Evolutionary conservation across 1,140 invertebrate species (phyloP).

Genomic region (Lordiphosa mommai): DNA sequence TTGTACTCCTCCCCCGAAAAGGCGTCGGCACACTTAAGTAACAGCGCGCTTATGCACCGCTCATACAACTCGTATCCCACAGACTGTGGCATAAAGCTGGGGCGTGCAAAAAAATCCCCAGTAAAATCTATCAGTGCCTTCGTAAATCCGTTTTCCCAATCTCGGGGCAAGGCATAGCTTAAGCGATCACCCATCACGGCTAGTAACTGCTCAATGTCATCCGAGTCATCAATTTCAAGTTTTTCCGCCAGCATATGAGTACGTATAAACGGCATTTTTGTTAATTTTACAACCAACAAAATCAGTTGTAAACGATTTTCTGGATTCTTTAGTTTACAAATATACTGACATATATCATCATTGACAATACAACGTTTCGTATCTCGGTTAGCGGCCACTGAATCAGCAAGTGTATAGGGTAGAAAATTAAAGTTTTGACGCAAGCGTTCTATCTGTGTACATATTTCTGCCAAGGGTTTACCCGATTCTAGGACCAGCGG

Average conservation of each 20-base stretch:
- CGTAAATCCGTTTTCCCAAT: conserved; percentile 10
- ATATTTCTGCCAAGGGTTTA: conserved; percentile 84
- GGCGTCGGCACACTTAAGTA: conserved; percentile 77
- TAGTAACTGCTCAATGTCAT: conserved; percentile 79
- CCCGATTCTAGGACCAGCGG: conserved; percentile 83
- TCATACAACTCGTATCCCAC: conserved; percentile 83
- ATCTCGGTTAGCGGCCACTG: conserved; percentile 79
- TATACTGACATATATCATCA: conserved; percentile 84
- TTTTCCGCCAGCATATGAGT: conserved; percentile 79
- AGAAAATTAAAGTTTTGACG: conserved; percentile 84
- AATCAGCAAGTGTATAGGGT: conserved; percentile 56
- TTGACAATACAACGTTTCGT: conserved; percentile 83
- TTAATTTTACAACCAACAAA: conserved; percentile 81
- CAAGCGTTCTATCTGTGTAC: conserved; percentile 84
- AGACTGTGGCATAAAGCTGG: conserved; percentile 82
- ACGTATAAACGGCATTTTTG: conserved; percentile 83
- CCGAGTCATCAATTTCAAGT: conserved; percentile 76
- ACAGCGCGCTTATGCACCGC: conserved; percentile 80
- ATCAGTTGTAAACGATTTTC: conserved; percentile 81
- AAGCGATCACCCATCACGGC: conserved; percentile 27
- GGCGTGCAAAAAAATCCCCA: conserved; percentile 80
- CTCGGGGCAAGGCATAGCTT: conserved; percentile 14
- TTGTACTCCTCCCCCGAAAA: conserved; percentile 66
- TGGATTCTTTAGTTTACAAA: conserved; percentile 83
- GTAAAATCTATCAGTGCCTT: conserved; percentile 31